Percentiles rank a stretch among this genome's conserved stretches.
Conservation (phyloP, 2,888 invertebrate genomes). For the Norana najaformis region DNA sequence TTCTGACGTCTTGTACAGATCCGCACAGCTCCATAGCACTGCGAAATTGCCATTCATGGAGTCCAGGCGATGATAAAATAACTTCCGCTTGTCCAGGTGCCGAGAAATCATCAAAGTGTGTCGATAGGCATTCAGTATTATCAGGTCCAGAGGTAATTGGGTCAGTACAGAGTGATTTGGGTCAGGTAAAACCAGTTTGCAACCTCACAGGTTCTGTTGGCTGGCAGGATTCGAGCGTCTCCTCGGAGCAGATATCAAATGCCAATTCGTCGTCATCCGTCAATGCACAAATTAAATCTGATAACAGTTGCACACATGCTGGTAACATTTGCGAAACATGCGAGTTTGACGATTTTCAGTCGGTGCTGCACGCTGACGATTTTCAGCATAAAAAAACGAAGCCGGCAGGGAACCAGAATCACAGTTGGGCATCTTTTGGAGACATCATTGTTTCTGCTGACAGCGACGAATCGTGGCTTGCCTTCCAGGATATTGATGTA, state of each 20-base stretch:
- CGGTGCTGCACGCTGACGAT: not conserved
- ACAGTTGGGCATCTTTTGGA: not conserved
- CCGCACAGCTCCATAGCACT: not conserved
- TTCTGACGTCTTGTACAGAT: not conserved
- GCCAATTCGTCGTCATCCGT: not conserved
- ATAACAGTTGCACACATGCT: not conserved
- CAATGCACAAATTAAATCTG: not conserved
- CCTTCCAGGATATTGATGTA: not conserved
- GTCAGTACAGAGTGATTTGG: not conserved
- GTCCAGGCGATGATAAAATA: not conserved
- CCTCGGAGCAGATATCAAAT: not conserved
- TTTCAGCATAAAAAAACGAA: not conserved
- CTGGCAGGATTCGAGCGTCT: not conserved
- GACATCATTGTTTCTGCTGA: not conserved
- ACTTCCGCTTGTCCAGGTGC: not conserved
- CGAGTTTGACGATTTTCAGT: slow-evolving; percentile 7
- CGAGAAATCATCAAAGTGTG: not conserved
- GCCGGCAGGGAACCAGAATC: not conserved
- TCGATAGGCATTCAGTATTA: not conserved
- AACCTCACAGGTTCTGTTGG: not conserved
- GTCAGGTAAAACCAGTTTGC: not conserved
- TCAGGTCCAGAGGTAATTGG: not conserved
- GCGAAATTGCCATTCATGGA: not conserved
- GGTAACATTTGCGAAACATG: not conserved
- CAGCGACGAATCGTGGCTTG: not conserved